Percentiles rank a stretch among this genome's conserved stretches.
These are phyloP conservation scores for Ammospiza caudacuta DNA, from an alignment of 2,113 vertebrate species.

Conservation along the genomic window DNA sequence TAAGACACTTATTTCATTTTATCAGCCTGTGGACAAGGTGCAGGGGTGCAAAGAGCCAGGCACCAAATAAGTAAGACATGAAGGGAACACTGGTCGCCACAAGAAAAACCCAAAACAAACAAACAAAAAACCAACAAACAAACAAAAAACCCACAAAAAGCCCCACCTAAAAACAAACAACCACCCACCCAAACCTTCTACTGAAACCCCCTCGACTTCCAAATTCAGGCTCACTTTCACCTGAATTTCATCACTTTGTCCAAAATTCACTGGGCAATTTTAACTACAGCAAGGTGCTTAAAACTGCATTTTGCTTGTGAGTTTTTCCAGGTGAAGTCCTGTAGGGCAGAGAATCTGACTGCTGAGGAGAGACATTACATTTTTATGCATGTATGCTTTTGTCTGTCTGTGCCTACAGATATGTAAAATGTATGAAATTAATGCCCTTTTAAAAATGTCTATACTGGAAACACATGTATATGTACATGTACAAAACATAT, in stretches of 20 bases:
- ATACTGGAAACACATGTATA: not conserved
- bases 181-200: not conserved
- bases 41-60: not conserved
- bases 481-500: not conserved
- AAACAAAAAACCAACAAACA: no score
- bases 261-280: not conserved
- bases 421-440: not conserved
- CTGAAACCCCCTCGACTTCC: not conserved
- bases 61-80: not conserved
- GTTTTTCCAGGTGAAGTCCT: not conserved
- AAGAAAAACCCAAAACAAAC: not conserved
- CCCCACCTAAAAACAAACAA: not conserved
- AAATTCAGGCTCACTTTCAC: not conserved
- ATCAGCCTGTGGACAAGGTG: slow-evolving; percentile 24
- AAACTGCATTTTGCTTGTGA: not conserved
- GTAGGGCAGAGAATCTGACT: not conserved
- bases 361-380: not conserved
- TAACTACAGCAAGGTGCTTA: slow-evolving; percentile 4
- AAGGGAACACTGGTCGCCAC: not conserved
- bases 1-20: slow-evolving; percentile 51
- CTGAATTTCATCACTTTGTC: not conserved
- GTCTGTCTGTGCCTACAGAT: not conserved
- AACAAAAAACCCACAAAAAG: not conserved
- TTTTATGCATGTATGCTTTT: not conserved
- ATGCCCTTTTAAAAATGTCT: not conserved